Conservation (phyloP, 2,113 vertebrate species). For the Podarcis cretensis region DNA sequence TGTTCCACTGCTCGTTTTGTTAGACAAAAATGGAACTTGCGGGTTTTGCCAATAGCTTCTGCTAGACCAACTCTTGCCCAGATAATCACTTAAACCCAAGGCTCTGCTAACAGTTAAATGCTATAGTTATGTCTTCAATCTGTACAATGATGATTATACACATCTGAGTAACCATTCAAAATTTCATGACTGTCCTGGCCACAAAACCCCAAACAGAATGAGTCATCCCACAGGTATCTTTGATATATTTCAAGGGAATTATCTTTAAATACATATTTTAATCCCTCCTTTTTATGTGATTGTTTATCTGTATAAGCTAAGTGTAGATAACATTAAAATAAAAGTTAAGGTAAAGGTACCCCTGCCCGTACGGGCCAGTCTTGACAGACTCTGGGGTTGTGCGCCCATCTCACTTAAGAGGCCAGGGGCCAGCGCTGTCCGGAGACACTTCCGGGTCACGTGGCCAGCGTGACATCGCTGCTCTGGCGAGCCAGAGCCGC, state of each 20-base stretch:
- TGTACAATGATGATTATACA: conserved; percentile 5
- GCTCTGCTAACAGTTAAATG: background rate
- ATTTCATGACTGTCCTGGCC: background rate
- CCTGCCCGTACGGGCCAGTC: too few species aligned
- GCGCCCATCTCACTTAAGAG: too few species aligned
- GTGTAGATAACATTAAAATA: background rate
- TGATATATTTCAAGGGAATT: background rate
- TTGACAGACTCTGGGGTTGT: too few species aligned
- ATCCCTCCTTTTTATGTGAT: background rate
- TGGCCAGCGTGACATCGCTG: too few species aligned
- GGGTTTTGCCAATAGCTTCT: conserved; percentile 21
- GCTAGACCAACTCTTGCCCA: conserved; percentile 14
- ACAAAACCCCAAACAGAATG: conserved; percentile 12
- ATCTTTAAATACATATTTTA: conserved; percentile 16
- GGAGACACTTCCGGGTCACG: too few species aligned
- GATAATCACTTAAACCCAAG: conserved; percentile 1
- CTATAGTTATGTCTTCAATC: conserved; percentile 18
- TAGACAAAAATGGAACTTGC: background rate
- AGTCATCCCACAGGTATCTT: conserved; percentile 18
- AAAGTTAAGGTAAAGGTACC: background rate
- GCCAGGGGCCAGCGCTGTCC: too few species aligned
- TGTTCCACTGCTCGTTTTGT: conserved; percentile 21
- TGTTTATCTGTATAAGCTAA: background rate
- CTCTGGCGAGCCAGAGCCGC: too few species aligned
- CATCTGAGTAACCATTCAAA: conserved; percentile 14